phyloP scores from a whole-genome alignment of 2,888 invertebrate species.

The Ophion ellenae region DNA sequence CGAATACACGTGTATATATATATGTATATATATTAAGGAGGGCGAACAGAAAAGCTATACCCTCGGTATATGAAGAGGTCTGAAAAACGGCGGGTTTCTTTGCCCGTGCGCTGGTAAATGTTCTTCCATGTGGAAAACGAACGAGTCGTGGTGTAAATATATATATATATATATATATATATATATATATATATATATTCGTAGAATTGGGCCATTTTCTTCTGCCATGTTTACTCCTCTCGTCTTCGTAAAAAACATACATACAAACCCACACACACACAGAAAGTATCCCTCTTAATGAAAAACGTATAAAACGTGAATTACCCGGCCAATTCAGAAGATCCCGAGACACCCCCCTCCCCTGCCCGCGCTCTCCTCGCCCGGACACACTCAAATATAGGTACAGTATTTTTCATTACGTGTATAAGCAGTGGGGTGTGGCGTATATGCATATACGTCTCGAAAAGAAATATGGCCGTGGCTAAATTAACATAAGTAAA shows the following conservation, averaged over 20 bases:
- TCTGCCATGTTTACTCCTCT: slow-evolving; percentile 55
- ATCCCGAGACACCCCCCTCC: background rate
- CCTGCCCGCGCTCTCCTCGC: background rate
- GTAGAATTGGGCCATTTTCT: slow-evolving; percentile 9
- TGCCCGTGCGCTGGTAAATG: slow-evolving; percentile 71
- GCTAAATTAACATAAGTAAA: background rate
- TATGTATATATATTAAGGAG: slow-evolving; percentile 24
- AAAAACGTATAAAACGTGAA: slow-evolving; percentile 75
- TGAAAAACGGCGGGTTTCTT: slow-evolving; percentile 46
- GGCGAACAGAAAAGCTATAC: slow-evolving; percentile 44
- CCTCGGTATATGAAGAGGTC: slow-evolving; percentile 31
- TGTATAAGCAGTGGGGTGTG: background rate
- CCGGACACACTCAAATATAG: slow-evolving; percentile 48
- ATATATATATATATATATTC: background rate
- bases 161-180: background rate
- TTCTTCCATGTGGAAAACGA: slow-evolving; percentile 74
- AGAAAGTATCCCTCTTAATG: slow-evolving; percentile 70
- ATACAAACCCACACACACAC: slow-evolving; percentile 59
- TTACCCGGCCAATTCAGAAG: slow-evolving; percentile 68
- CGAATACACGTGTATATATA: slow-evolving; percentile 11
- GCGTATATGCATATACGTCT: background rate
- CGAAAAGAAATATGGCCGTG: background rate
- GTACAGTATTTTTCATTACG: slow-evolving; percentile 17
- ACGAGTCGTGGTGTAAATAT: slow-evolving; percentile 42
- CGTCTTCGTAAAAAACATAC: slow-evolving; percentile 41